A percentile compares a stretch with the other conserved stretches of the same genome.
These are phyloP conservation scores for Cettia cetti DNA, from an alignment of 2,113 vertebrate genomes.

Conservation along the genomic window DNA sequence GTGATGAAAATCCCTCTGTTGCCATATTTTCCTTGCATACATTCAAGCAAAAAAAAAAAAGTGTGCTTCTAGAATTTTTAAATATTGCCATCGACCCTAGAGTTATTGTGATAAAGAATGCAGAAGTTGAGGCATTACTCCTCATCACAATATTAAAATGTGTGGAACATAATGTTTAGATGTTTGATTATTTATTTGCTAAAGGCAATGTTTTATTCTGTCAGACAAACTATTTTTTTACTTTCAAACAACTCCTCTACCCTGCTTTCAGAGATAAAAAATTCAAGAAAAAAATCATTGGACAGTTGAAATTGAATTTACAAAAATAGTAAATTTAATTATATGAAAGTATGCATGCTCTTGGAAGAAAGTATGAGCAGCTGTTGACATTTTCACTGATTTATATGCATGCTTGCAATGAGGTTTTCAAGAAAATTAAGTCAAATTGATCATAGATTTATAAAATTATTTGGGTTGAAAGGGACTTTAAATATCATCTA, in stretches of 20 bases:
- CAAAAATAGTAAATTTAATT: neutral
- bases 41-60: neutral
- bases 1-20: neutral
- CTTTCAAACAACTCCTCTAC: neutral
- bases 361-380: neutral
- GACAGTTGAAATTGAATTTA: neutral
- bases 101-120: neutral
- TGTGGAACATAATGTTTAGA: neutral
- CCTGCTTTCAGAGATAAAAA: neutral
- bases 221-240: neutral
- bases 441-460: neutral
- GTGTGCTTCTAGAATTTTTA: neutral
- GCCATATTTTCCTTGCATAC: neutral
- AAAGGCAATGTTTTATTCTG: neutral
- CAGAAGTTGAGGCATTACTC: neutral
- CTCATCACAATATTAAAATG: neutral
- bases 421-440: neutral
- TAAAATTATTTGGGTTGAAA: neutral
- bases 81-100: neutral
- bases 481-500: neutral
- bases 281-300: neutral
- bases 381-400: neutral
- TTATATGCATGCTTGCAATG: neutral
- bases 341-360: neutral
- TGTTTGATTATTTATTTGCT: neutral